Conservation (phyloP, 2,797 vertebrate genomes). For the Sebastes dallii region DNA sequence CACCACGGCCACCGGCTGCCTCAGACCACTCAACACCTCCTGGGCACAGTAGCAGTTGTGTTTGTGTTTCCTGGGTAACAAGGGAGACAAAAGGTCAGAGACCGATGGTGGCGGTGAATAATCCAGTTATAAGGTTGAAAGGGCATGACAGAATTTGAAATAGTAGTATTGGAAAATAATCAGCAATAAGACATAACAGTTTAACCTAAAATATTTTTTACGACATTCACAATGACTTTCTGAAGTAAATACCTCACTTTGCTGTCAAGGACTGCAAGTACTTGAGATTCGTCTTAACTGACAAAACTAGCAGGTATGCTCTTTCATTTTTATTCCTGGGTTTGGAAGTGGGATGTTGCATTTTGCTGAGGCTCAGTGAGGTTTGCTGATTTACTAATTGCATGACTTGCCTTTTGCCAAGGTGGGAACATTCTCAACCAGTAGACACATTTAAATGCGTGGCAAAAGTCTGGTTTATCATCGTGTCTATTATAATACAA, state of each 20-base stretch:
- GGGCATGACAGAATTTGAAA: neutral
- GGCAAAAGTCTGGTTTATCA: neutral
- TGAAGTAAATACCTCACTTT: neutral
- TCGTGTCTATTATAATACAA: neutral
- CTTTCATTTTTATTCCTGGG: neutral
- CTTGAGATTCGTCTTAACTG: neutral
- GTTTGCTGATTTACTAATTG: neutral
- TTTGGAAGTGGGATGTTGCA: neutral
- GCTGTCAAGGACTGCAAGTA: neutral
- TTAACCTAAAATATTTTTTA: neutral
- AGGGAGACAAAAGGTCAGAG: constrained; percentile 64
- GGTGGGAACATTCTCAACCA: neutral
- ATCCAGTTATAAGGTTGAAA: constrained; percentile 35
- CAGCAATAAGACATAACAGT: neutral
- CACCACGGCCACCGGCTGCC: constrained; percentile 91
- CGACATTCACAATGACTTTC: neutral
- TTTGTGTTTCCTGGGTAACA: constrained; percentile 93
- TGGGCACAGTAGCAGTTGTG: constrained; percentile 98
- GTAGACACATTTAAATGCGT: neutral
- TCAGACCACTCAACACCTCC: constrained; percentile 92
- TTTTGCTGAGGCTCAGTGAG: neutral
- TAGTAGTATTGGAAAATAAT: neutral
- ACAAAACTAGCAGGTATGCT: neutral
- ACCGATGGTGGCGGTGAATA: constrained; percentile 10
- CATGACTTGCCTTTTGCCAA: neutral